These are phyloP conservation scores for Psittacula cyanocephala DNA, from an alignment of 2,113 vertebrate species.

Conservation along the genomic window DNA sequence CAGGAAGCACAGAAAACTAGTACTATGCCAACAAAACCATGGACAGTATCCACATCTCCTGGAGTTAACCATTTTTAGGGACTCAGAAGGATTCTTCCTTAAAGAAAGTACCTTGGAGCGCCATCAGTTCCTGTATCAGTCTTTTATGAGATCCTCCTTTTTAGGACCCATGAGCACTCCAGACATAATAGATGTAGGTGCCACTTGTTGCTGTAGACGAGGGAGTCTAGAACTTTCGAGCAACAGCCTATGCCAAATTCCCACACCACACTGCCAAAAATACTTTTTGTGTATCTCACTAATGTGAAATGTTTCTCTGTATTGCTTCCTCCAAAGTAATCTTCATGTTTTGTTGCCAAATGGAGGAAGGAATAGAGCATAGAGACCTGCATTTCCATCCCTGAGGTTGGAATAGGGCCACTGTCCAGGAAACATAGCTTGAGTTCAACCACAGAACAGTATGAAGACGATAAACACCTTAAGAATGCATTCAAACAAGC, in stretches of 20 bases:
- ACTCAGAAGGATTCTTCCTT: background rate
- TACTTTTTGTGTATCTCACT: background rate
- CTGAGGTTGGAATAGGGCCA: background rate
- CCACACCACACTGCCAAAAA: slow-evolving; percentile 45
- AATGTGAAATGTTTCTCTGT: slow-evolving; percentile 1
- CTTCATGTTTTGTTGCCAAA: slow-evolving; percentile 20
- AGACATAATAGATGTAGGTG: background rate
- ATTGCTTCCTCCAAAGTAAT: slow-evolving; percentile 8
- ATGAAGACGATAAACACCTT: background rate
- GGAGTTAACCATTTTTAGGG: background rate
- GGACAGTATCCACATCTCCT: background rate
- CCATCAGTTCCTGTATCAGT: background rate
- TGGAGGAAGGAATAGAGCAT: background rate
- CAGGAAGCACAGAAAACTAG: slow-evolving; percentile 12
- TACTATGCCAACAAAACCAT: slow-evolving; percentile 36
- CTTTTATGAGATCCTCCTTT: background rate
- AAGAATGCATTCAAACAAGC: background rate
- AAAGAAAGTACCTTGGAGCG: background rate
- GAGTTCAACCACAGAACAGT: background rate
- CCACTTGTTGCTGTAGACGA: background rate
- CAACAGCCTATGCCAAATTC: slow-evolving; percentile 34
- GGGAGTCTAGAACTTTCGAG: background rate
- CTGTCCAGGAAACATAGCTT: background rate
- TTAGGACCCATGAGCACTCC: background rate
- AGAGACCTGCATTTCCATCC: background rate